These are phyloP conservation scores for Eupithecia subfuscata DNA, from an alignment of 2,888 invertebrate genomes.

Conservation along the genomic window DNA sequence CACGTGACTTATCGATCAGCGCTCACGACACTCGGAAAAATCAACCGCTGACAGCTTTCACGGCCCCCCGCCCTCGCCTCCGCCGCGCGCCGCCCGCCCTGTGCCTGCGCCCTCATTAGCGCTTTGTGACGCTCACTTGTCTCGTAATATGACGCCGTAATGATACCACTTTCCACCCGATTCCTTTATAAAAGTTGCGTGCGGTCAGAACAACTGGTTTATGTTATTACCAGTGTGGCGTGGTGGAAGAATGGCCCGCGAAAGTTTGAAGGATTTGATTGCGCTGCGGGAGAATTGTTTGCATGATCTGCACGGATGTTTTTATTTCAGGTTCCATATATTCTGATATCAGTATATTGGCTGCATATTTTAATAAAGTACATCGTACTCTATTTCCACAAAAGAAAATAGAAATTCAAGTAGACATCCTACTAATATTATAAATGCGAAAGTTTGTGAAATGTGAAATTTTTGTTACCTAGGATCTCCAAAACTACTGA, in stretches of 20 bases:
- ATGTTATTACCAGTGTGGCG: neutral
- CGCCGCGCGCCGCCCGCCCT: slow-evolving; percentile 48
- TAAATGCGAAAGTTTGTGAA: too few relatives aligned
- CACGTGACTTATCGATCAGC: slow-evolving; percentile 84
- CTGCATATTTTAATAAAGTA: neutral
- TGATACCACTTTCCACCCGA: slow-evolving; percentile 76
- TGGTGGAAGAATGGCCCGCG: neutral
- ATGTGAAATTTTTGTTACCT: too few relatives aligned
- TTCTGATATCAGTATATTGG: neutral
- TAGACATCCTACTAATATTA: too few relatives aligned
- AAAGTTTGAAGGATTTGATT: neutral
- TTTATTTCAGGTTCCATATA: neutral
- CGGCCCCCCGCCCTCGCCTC: slow-evolving; percentile 52
- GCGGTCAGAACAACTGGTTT: slow-evolving; percentile 10
- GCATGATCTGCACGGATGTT: neutral
- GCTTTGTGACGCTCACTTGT: slow-evolving; percentile 82
- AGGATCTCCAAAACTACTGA: too few relatives aligned
- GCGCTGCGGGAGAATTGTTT: neutral
- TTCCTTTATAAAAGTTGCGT: slow-evolving; percentile 54
- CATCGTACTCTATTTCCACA: neutral
- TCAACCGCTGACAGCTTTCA: slow-evolving; percentile 84
- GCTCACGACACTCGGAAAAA: slow-evolving; percentile 83
- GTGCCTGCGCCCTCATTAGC: slow-evolving; percentile 78
- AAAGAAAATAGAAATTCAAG: neutral
- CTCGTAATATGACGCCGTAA: slow-evolving; percentile 78